Base-by-base conservation (phyloP, 1,140 invertebrate species). In the Drosophila ironensis region DNA sequence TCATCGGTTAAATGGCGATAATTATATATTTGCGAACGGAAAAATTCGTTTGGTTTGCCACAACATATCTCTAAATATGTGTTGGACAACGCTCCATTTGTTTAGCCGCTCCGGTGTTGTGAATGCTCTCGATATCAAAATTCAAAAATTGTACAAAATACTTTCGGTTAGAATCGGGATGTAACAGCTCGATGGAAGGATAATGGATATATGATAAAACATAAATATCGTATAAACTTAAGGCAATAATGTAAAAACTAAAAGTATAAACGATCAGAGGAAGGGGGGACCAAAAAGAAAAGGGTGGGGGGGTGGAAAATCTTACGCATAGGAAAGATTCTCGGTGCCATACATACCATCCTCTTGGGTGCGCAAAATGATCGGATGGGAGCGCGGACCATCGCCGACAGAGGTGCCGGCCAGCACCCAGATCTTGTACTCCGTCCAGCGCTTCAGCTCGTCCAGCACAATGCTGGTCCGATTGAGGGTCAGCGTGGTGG, bases 371-470 rank as follows among this genome's bases (percentile, higher is more conserved):
- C 94, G 95, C 77, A 98, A 94, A 82, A 94, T 94, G 91, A 98
- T 95, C 52, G 97, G 96, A 91, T 94, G 95, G 77, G 95, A 96
- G 88, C 94, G 92, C 19, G 97, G 97, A 12, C 96, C 97, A 90
- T 98, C 97, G 81, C 98, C 98, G 57, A 98, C 95, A 78, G 93
- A 95, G 68, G 97, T 99, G 87, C 96, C 97, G 42, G 98, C 98
- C 67, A 97, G 91, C 74, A 99, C 95, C 97, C 96, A 98, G 68
- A 99, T 96, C 87, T 96, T 94, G 93, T 99, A 99, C 88, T 98
- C 95, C 44, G 97, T 98, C 97, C 97, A 99, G 61, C 96, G 95
- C 90, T 95, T 94, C 71, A 99, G 94, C 90, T 97, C 95, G 89
- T 97, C 95, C 90, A 99, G 92, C 45, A 95, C 91, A 91, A 95